Evolutionary conservation across 2,888 invertebrate species (phyloP), one percentile per base, ranked within the genome.

Genomic region (Campaea margaritaria): DNA sequence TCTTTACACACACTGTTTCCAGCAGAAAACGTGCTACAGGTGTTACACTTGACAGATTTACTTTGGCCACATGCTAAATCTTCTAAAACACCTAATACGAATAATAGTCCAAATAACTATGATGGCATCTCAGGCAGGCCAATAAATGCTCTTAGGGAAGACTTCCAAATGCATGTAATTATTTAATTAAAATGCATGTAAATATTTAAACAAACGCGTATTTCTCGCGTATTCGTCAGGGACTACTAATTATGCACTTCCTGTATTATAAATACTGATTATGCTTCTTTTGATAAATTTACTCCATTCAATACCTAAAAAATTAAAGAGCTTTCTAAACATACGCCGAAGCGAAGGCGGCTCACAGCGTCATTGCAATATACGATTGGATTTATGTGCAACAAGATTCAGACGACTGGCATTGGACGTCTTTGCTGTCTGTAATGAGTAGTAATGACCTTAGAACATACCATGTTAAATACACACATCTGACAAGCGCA

Each of bases 1-100:
- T 36, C 34, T 45, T 49, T 51, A 61, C 62, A 15, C 31, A 39
- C 34, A 47, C 42, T 34, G 39, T 48, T 34, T 46, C 38, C 10
- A 47, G 21, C 42, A 47, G 41, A 28, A 34, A 47, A 47, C 14
- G 8, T 14, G 43, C 43, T n/a, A n/a, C 12, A 0, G 15, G 16
- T 2, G 13, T 15, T 8, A 14, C 47, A 27, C 34, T 51, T 46
- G 45, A 28, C 45, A 39, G 31, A 46, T 45, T 45, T 39, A 39
- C 9, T 39, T 38, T 38, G 3, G 10, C 2, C 38, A 13, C 1
- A 13, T 38, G 12, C 38, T 4, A 13, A 38, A n/a, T 38, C 38
- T 3, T 36, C 7, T 31, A 31, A 31, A 9, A 36, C 1, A 36
- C 12, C 2, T 31, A 7, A 31, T 36, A 12, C 12, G 12, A 36